These are phyloP conservation scores for Ceratosolen fusciceps DNA, from an alignment of 1,140 invertebrate species.

Conservation along the genomic window DNA sequence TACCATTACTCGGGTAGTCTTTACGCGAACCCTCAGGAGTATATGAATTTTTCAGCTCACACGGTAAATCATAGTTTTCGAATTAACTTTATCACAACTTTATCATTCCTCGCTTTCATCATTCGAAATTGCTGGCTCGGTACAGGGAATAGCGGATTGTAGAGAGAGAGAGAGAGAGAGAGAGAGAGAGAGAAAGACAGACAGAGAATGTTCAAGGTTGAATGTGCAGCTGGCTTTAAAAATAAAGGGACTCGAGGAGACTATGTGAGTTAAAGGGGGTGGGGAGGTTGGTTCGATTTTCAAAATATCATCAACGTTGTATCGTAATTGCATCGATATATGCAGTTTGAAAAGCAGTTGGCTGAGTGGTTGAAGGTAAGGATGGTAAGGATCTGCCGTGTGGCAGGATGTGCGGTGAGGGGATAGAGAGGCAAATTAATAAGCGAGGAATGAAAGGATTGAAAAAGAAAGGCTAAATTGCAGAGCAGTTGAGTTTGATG, in stretches of 20 bases:
- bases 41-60: neutral
- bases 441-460: neutral
- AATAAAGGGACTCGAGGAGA: no score
- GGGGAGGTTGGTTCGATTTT: neutral
- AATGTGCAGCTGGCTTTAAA: no score
- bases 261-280: no score
- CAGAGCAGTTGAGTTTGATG: neutral
- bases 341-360: neutral
- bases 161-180: no score
- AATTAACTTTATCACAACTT: no score
- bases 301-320: neutral
- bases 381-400: no score
- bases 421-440: neutral
- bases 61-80: neutral
- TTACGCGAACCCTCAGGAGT: neutral
- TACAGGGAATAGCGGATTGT: no score
- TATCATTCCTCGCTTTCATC: no score
- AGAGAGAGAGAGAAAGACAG: neutral
- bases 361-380: no score
- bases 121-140: no score
- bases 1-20: neutral
- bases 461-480: slow-evolving; percentile 1
- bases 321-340: neutral
- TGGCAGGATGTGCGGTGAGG: neutral
- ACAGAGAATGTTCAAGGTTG: no score